These are phyloP conservation scores for Pyralis farinalis DNA, from an alignment of 2,888 invertebrate species.

Conservation along the genomic window DNA sequence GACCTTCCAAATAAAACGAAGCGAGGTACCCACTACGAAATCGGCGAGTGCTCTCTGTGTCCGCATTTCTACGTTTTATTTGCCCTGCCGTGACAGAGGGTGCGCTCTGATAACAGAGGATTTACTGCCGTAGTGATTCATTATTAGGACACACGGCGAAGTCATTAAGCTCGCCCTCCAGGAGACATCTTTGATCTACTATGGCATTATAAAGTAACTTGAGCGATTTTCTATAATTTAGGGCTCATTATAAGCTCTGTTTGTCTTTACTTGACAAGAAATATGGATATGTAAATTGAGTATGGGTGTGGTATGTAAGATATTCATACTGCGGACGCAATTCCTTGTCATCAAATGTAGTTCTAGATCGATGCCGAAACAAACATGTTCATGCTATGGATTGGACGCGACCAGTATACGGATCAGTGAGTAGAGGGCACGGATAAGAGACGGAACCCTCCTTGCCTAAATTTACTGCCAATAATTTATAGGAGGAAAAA, in stretches of 20 bases:
- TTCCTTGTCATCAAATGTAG: no score
- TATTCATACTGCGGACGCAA: no score
- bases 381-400: no score
- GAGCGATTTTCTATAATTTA: not conserved
- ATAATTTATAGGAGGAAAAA: no score
- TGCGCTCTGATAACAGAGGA: conserved; percentile 15
- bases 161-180: conserved; percentile 9
- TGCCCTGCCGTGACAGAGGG: conserved; percentile 11
- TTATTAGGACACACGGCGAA: conserved; percentile 10
- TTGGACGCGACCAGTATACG: no score
- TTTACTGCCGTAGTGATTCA: conserved; percentile 18
- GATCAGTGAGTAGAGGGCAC: no score
- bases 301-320: no score
- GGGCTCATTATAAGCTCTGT: not conserved
- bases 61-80: conserved; percentile 10
- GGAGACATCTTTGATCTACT: conserved; percentile 12
- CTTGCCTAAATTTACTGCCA: no score
- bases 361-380: no score
- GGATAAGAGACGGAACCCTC: no score
- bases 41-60: conserved; percentile 2
- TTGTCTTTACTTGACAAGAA: not conserved
- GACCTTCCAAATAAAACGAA: conserved; percentile 8
- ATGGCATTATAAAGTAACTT: not conserved
- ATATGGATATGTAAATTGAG: no score
- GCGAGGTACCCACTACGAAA: not conserved